Percentiles rank a stretch among this genome's conserved stretches.
phyloP scores from a whole-genome alignment of 1,140 invertebrate species.

The Centruroides sculpturatus region DNA sequence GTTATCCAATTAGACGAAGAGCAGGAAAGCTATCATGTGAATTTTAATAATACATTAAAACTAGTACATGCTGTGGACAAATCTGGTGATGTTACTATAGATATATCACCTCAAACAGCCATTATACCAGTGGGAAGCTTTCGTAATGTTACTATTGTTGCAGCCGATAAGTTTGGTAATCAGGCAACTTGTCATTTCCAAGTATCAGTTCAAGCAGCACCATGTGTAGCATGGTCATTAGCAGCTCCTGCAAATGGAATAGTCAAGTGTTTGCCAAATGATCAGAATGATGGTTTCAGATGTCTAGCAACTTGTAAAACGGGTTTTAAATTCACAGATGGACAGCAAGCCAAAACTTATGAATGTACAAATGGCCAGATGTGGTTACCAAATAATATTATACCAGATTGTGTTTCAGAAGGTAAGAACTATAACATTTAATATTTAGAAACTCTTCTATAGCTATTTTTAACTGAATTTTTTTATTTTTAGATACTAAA shows the following conservation, averaged over 20 bases:
- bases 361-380: conserved; percentile 53
- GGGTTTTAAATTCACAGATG: conserved; percentile 83
- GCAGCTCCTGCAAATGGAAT: conserved; percentile 72
- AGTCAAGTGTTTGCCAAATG: conserved; percentile 62
- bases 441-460: neutral
- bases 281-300: conserved; percentile 50
- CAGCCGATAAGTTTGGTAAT: conserved; percentile 76
- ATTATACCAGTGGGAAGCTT: conserved; percentile 77
- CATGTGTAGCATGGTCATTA: conserved; percentile 87
- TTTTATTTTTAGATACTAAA: conserved; percentile 52
- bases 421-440: conserved; percentile 34
- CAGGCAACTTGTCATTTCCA: conserved; percentile 85
- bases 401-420: conserved; percentile 87
- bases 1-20: conserved; percentile 79
- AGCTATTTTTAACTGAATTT: neutral
- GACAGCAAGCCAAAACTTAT: conserved; percentile 69
- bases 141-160: conserved; percentile 86
- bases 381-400: conserved; percentile 69
- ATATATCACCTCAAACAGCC: conserved; percentile 69
- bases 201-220: conserved; percentile 67
- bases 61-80: conserved; percentile 76
- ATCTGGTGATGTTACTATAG: conserved; percentile 64
- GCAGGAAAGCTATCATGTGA: conserved; percentile 76
- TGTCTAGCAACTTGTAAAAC: conserved; percentile 81
- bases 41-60: conserved; percentile 79